Evolutionary conservation across 2,113 vertebrate species (phyloP).

Genomic region (Apodemus sylvaticus): DNA sequence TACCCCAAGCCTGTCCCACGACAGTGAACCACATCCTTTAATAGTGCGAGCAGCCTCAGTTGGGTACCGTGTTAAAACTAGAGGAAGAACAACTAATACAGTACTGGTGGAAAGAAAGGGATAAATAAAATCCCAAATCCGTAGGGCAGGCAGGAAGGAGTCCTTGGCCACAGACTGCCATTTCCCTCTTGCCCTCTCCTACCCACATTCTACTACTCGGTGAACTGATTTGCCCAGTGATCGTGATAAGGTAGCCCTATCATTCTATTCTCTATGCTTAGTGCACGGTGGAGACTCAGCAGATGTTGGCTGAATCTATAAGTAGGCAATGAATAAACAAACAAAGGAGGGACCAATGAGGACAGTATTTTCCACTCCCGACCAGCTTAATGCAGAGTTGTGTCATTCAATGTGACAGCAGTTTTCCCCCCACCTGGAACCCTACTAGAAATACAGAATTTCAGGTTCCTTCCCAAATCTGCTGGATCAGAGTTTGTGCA

Average conservation of each 20-base stretch:
- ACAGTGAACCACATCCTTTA: no score
- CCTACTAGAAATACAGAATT: neutral
- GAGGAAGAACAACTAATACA: neutral
- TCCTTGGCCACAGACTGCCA: neutral
- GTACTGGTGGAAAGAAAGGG: neutral
- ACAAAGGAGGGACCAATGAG: neutral
- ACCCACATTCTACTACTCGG: neutral
- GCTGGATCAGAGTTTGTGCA: neutral
- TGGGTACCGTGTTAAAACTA: neutral
- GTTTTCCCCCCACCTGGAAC: neutral
- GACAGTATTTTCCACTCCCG: neutral
- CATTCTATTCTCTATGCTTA: neutral
- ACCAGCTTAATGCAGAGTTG: fast-evolving
- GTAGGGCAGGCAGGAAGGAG: neutral
- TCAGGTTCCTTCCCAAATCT: neutral
- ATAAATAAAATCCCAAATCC: neutral
- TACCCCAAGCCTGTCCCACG: neutral
- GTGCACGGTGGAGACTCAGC: neutral
- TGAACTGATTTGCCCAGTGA: neutral
- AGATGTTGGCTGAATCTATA: neutral
- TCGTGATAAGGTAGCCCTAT: neutral
- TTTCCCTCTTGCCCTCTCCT: neutral
- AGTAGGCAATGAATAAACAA: neutral
- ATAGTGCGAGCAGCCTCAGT: neutral
- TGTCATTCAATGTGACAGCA: no score